Evolutionary conservation across 92 coral and sea anemone species (phyloP).

Genomic region (Palythoa heliodiscus): DNA sequence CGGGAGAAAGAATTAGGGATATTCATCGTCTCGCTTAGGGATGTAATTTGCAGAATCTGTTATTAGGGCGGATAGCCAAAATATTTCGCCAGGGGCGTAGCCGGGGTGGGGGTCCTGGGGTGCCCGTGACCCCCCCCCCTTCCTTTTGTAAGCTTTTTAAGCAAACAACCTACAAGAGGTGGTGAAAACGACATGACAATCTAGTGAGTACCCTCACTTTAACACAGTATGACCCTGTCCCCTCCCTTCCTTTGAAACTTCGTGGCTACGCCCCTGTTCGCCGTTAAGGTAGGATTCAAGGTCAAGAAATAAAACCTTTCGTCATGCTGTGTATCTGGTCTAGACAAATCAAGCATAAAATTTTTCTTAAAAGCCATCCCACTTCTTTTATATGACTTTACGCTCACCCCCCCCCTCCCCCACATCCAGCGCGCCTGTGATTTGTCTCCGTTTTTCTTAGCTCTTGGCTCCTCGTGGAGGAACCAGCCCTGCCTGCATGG

Average conservation of each 20-base stretch:
- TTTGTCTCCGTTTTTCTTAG: not conserved
- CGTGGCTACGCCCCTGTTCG: constrained; percentile 5
- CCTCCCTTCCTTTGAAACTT: constrained; percentile 6
- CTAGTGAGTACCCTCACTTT: constrained; percentile 17
- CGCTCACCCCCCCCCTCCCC: not conserved
- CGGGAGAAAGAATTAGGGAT: too few species aligned
- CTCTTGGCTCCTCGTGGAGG: constrained; percentile 1
- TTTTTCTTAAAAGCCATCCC: not conserved
- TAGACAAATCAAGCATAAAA: not conserved
- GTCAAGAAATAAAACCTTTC: constrained; percentile 7
- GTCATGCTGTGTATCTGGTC: not conserved
- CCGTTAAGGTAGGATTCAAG: constrained; percentile 10
- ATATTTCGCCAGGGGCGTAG: too few species aligned
- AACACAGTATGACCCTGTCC: not conserved
- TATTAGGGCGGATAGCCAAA: too few species aligned
- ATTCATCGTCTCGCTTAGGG: too few species aligned
- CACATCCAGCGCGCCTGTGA: not conserved
- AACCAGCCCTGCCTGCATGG: not conserved
- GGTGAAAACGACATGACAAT: not conserved
- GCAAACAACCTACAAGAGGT: constrained; percentile 13
- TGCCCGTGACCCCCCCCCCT: not conserved
- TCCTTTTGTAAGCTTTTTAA: not conserved
- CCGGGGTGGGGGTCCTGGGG: not conserved
- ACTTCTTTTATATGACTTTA: not conserved
- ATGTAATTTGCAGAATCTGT: too few species aligned